These are phyloP conservation scores for Lepisosteus osseus DNA, from an alignment of 2,113 vertebrate species.

Conservation along the genomic window DNA sequence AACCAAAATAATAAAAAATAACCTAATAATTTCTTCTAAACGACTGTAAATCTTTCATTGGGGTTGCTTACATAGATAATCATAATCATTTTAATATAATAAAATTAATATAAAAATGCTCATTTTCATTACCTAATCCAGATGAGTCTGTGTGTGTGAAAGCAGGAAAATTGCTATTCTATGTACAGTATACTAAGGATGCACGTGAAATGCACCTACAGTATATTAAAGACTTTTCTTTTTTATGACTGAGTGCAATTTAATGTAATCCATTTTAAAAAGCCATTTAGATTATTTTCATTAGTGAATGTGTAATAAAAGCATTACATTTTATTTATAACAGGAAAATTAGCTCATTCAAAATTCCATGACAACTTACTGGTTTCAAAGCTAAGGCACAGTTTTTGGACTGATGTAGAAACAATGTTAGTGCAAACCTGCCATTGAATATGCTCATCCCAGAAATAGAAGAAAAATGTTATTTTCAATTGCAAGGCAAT, in stretches of 20 bases:
- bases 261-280: neutral
- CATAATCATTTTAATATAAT: too few relatives aligned
- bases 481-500: conserved; percentile 12
- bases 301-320: conserved; percentile 44
- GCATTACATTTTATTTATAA: conserved; percentile 46
- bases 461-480: conserved; percentile 19
- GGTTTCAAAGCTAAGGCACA: conserved; percentile 10
- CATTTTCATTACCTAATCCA: too few relatives aligned
- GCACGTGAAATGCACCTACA: neutral
- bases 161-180: too few relatives aligned
- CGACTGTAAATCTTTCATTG: too few relatives aligned
- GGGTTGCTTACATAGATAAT: too few relatives aligned
- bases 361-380: neutral
- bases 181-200: too few relatives aligned
- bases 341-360: conserved; percentile 34
- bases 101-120: too few relatives aligned
- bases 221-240: too few relatives aligned
- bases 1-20: too few relatives aligned
- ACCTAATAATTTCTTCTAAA: too few relatives aligned
- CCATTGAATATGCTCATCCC: conserved; percentile 44
- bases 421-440: conserved; percentile 21
- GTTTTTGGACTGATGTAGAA: conserved; percentile 20
- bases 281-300: conserved; percentile 18
- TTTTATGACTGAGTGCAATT: neutral
- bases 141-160: too few relatives aligned